Conservation (phyloP, 2,797 vertebrate species). For the Poeciliopsis gracilis region DNA sequence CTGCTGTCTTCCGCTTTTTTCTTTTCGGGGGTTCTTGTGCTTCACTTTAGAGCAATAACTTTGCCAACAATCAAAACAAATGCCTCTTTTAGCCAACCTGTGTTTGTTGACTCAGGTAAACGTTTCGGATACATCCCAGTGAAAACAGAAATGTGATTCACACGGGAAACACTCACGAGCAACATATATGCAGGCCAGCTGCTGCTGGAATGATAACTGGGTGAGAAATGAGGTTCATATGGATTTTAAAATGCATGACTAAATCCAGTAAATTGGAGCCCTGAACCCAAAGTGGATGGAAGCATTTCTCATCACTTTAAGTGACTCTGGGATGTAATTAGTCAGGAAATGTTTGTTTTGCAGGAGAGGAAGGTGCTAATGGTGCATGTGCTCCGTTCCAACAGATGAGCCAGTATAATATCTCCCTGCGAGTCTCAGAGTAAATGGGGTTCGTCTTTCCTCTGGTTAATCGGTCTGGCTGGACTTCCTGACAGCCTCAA, state of each 20-base stretch:
- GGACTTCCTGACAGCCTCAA: conserved; percentile 41
- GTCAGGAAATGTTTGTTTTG: conserved; percentile 6
- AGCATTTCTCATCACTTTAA: neutral
- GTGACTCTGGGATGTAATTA: neutral
- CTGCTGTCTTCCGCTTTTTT: neutral
- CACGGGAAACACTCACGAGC: neutral
- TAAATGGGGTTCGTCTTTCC: conserved; percentile 29
- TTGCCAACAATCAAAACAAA: neutral
- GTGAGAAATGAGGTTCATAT: neutral
- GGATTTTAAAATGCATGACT: neutral
- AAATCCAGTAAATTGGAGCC: neutral
- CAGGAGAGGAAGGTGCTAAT: neutral
- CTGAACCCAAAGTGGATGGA: neutral
- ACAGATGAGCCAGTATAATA: conserved; percentile 29
- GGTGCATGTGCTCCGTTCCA: conserved; percentile 10
- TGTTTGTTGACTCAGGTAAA: neutral
- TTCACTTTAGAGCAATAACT: neutral
- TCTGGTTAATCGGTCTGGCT: conserved; percentile 24
- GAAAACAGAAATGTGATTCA: neutral
- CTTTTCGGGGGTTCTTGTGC: neutral
- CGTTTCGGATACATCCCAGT: neutral
- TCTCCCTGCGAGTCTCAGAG: conserved; percentile 22
- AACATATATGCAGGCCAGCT: neutral
- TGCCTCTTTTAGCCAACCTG: neutral
- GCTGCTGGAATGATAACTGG: neutral